Base-by-base conservation (phyloP, 2,888 invertebrate species). In the Neria commutata region DNA sequence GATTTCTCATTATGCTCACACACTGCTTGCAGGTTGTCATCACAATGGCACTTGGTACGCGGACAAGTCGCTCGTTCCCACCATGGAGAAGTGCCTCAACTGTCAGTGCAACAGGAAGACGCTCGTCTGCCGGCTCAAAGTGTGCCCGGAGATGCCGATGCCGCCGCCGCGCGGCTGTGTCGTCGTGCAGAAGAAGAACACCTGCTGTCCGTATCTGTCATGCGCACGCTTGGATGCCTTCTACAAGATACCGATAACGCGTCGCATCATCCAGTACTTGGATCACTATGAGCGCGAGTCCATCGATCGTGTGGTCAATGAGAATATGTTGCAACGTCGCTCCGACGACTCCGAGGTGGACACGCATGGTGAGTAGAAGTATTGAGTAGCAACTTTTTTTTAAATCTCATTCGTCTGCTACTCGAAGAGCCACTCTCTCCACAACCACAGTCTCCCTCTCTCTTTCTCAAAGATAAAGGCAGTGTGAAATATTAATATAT, bases 191-290 rank as follows among this genome's bases (percentile, higher is more conserved):
- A 85, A 87, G 66, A 85, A 86, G 64, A 86, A 86, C 60, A 84
- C 86, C 50, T 94, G 94, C 81, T 94, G 94, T 77, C 88, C 91
- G 1, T 88, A 91, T 74, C 82, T 94, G 66, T 86, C 90, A 55
- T 94, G 94, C 78, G 86, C 87, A 72, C 89, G 91, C 86, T 74
- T 75, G 60, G 76, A 78, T 60, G 73, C 74, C 47, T 73, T 73
- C 64, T 75, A 79, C 56, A 76, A 76, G 65, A 76, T 77, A 64
- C 74, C 76, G 54, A 73, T 74, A 60, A 76, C 78, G 60, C 71
- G 77, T 19, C 74, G 77, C 65, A 80, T 79, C 61, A 77, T 79
- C 60, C 75, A 78, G 47, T 80, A 81, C 63, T 64, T 80, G 68
- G 78, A 79, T 67, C 77, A 80, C 64, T 79, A 75, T 49, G 78